Conservation (phyloP, 2,888 invertebrate genomes). For the Clunio marinus region DNA sequence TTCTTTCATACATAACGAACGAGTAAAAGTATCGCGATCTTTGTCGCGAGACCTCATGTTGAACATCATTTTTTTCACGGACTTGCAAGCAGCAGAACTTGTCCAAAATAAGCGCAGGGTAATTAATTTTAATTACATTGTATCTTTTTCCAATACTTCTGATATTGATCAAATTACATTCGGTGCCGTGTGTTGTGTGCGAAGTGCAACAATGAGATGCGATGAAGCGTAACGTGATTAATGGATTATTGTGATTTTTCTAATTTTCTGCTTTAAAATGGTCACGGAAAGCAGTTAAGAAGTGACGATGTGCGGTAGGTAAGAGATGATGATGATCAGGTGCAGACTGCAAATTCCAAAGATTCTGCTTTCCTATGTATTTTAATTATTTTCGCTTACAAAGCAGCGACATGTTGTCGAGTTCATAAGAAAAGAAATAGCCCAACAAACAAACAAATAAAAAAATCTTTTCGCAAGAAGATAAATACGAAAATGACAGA, state of each 20-base stretch:
- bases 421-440: too few relatives aligned
- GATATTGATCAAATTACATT: neutral
- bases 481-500: neutral
- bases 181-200: neutral
- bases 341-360: neutral
- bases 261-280: neutral
- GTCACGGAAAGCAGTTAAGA: neutral
- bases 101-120: too few relatives aligned
- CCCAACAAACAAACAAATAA: neutral
- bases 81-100: neutral
- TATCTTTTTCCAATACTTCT: constrained; percentile 17
- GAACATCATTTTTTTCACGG: constrained; percentile 9
- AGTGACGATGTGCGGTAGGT: neutral
- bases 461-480: neutral
- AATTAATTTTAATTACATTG: constrained; percentile 29
- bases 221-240: neutral
- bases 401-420: neutral
- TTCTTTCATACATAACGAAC: neutral
- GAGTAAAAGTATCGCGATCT: neutral
- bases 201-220: neutral
- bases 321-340: neutral
- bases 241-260: neutral
- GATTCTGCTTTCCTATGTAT: neutral
- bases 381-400: constrained; percentile 10
- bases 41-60: constrained; percentile 10